These are phyloP conservation scores for Arge pagana DNA, from an alignment of 2,888 invertebrate species.

Conservation along the genomic window DNA sequence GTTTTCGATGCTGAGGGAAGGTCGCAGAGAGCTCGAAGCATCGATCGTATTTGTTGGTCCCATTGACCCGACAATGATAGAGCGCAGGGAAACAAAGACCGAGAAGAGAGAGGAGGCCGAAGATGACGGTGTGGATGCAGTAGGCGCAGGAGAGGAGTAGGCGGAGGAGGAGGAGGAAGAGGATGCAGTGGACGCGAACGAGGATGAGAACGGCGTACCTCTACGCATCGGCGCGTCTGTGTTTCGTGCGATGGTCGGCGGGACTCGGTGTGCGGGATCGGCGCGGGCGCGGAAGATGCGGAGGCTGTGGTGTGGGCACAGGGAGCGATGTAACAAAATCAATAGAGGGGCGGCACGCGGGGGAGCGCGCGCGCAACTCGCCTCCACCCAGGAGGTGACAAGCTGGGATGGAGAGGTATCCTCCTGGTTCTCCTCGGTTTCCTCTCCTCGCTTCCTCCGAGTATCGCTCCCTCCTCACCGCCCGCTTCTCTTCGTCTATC, in stretches of 20 bases:
- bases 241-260: constrained; percentile 38
- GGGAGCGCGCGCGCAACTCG: constrained; percentile 42
- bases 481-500: constrained; percentile 26
- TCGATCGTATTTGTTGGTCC: too few species aligned
- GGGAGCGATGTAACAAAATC: constrained; percentile 54
- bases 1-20: too few species aligned
- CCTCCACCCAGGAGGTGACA: constrained; percentile 61
- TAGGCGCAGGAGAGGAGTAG: constrained; percentile 4
- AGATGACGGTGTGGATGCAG: constrained; percentile 31
- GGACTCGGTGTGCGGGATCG: constrained; percentile 48
- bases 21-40: too few species aligned
- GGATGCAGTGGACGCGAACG: not conserved
- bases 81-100: too few species aligned
- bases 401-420: constrained; percentile 55
- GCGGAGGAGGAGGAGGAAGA: not conserved
- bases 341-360: constrained; percentile 58
- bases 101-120: too few species aligned
- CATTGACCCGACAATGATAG: too few species aligned
- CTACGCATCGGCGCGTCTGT: constrained; percentile 48
- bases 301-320: constrained; percentile 32
- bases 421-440: constrained; percentile 33
- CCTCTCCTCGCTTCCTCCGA: too few species aligned
- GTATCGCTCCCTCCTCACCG: constrained; percentile 17
- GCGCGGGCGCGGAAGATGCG: constrained; percentile 42
- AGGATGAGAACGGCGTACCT: constrained; percentile 28